Evolutionary conservation across 2,113 vertebrate genomes (phyloP), one percentile per base, ranked within the genome.

Genomic region (Eurystomus gularis): DNA sequence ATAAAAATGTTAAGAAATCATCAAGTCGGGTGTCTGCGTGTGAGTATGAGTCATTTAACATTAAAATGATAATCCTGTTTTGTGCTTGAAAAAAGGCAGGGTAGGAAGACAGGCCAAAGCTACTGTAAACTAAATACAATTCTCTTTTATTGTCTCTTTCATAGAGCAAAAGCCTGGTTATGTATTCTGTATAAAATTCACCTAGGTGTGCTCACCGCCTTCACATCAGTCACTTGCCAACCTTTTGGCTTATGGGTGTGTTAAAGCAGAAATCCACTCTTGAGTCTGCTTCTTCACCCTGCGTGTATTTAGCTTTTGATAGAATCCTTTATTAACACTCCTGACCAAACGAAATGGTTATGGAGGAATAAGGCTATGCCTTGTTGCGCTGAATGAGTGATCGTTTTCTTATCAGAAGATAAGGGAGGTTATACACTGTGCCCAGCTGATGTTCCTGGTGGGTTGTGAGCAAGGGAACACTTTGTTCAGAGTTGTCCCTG

Each of bases 371-470:
- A 17, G 13, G 6, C 23, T 76, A 35, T 3, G 18, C 6, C 1
- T 6, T 3, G 1, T 64, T 68, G 35, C 54, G 40, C 16, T 61
- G 57, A 92, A 24, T 42, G n/a, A 3, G 18, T 48, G 42, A 73
- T 40, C 0, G 4, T 81, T 81, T 81, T 58, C 28, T 88, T 92
- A 66, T 39, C 60, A 52, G 46, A 75, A 66, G 40, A 51, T 31
- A 48, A 48, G 6, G 15, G 42, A 44, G 33, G 17, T 65, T 65
- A 29, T 28, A 66, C 11, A 3, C 31, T 0, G 0, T 70, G 28
- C 23, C 11, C 19, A n/a, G 1, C 11, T 79, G 49, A 9, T 17
- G 5, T 39, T 92, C 35, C 42, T 66, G 37, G 28, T 1, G 5
- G 3, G 6, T 7, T 93, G 40, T 57, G 40, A 82, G 70, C 1